phyloP scores from a whole-genome alignment of 1,140 invertebrate species.

The Drosophila kurseongensis region DNA sequence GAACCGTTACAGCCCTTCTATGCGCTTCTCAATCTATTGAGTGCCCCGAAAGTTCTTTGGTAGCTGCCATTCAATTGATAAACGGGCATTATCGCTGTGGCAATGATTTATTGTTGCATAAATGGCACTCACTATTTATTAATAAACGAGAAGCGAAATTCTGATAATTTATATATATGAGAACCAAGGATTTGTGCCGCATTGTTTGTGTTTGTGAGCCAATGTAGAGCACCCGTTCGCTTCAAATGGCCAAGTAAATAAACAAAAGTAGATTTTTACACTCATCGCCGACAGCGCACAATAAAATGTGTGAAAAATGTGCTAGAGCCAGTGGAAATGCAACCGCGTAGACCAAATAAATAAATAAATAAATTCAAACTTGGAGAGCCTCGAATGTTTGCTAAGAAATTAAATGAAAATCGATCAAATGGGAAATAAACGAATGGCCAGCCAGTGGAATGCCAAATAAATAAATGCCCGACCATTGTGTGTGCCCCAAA shows the following conservation, averaged over 20 bases:
- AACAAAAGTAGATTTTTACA: conserved; percentile 77
- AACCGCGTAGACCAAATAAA: conserved; percentile 58
- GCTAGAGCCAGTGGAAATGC: conserved; percentile 60
- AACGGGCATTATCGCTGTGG: conserved; percentile 64
- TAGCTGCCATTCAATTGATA: conserved; percentile 51
- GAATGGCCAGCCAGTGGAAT: conserved; percentile 23
- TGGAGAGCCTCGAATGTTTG: conserved; percentile 52
- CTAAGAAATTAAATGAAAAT: conserved; percentile 72
- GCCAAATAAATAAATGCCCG: conserved; percentile 43
- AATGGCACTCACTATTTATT: conserved; percentile 67
- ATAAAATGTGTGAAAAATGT: conserved; percentile 82
- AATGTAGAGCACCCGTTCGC: conserved; percentile 64
- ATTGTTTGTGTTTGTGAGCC: conserved; percentile 25
- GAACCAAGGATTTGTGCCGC: conserved; percentile 58
- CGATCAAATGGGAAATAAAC: conserved; percentile 59
- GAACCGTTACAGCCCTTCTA: neutral
- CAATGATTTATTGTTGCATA: conserved; percentile 76
- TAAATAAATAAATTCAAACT: conserved; percentile 64
- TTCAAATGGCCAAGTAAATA: conserved; percentile 79
- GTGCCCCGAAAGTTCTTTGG: conserved; percentile 14
- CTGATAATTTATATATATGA: conserved; percentile 68
- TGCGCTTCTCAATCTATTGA: conserved; percentile 21
- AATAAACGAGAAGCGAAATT: conserved; percentile 57
- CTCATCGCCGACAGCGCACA: conserved; percentile 60
- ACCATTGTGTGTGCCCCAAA: conserved; percentile 7